Evolutionary conservation across 2,797 vertebrate species (phyloP), one percentile per base, ranked within the genome.

Genomic region (Tarsius wallacei): DNA sequence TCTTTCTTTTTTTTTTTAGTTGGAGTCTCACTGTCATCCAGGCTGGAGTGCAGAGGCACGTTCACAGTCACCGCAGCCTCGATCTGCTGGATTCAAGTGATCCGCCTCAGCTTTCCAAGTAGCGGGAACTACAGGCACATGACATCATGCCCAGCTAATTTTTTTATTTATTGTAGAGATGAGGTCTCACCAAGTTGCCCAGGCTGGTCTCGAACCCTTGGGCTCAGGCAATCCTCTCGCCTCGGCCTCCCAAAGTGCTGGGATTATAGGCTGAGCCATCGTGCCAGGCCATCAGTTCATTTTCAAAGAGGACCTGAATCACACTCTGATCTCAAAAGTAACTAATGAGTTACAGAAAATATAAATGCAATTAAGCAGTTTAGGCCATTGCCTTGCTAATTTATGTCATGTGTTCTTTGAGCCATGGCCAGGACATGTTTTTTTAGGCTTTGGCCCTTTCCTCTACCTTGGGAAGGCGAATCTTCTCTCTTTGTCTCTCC

Each of bases 261-360:
- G 66, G n/a, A 68, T 68, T 33, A 70, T 8, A 33, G n/a, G n/a
- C 4, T 70, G 66, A 70, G n/a, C n/a, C 66, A 70, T n/a, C 66
- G 33, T 36, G 66, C 17, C 66, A 33, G n/a, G 33, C 19, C n/a
- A 42, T 4, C 42, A 42, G 42, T 42, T 42, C 42, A 42, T 42
- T 42, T 42, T 42, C 42, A 42, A 42, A 42, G 42, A 42, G 42
- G 42, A 42, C 42, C 42, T 42, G 42, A 42, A 42, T 70, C n/a
- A 70, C 66, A 22, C 31, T 47, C 80, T 74, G 59, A 88, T 85
- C 51, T 74, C 73, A 80, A 71, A 94, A 94, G 55, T 57, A 70
- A 64, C 53, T 77, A n/a, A 42, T 63, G 28, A 63, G 33, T 77
- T 55, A 22, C 19, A 88, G 93, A 11, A 55, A 77, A 88, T 57